These are phyloP conservation scores for Bembecia ichneumoniformis DNA, from an alignment of 2,888 invertebrate species.

Conservation along the genomic window DNA sequence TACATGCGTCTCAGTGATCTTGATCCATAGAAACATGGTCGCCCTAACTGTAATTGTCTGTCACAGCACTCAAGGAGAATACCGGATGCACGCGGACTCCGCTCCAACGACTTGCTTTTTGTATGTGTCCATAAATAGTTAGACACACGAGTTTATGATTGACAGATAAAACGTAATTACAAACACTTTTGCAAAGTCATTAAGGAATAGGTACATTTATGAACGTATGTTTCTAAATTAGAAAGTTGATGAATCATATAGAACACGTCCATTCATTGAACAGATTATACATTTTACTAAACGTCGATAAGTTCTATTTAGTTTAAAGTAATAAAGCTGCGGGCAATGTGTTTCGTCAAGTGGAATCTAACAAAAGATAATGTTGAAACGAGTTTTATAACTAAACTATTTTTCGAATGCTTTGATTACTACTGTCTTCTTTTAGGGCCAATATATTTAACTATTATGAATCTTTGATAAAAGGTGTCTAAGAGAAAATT, in stretches of 20 bases:
- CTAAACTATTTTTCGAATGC: conserved; percentile 4
- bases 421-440: conserved; percentile 6
- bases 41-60: conserved; percentile 12
- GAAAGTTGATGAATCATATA: conserved; percentile 17
- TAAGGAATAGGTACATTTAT: conserved; percentile 10
- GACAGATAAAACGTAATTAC: conserved; percentile 25
- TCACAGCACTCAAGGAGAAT: conserved; percentile 6
- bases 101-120: conserved; percentile 4
- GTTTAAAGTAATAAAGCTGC: neutral
- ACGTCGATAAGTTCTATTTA: too few relatives aligned
- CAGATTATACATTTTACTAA: too few relatives aligned
- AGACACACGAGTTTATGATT: conserved; percentile 16
- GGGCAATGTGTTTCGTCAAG: conserved; percentile 21
- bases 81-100: conserved; percentile 18
- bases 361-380: conserved; percentile 14
- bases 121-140: conserved; percentile 14
- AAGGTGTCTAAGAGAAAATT: too few relatives aligned
- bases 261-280: neutral
- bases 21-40: conserved; percentile 2
- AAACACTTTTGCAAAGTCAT: conserved; percentile 19
- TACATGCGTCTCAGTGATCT: too few relatives aligned
- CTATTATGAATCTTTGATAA: too few relatives aligned
- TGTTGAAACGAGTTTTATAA: conserved; percentile 4
- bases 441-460: too few relatives aligned
- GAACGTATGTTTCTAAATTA: conserved; percentile 18